phyloP scores from a whole-genome alignment of 2,113 vertebrate species.

The Stictonetta naevosa region DNA sequence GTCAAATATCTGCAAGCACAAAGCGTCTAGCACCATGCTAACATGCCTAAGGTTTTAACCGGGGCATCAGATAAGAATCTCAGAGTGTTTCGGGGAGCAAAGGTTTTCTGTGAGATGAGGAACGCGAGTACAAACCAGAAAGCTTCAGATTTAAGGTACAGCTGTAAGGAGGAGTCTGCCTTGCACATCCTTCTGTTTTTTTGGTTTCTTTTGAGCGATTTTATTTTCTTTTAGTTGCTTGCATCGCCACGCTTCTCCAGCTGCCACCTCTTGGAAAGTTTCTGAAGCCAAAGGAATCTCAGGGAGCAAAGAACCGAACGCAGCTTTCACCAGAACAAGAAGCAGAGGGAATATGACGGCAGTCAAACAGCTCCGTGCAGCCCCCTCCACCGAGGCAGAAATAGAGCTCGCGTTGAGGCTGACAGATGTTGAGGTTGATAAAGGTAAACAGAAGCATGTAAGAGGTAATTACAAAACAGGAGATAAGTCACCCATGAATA shows the following conservation, averaged over 20 bases:
- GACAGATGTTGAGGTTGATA: constrained; percentile 61
- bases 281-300: background rate
- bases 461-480: constrained; percentile 31
- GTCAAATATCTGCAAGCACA: background rate
- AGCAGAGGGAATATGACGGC: background rate
- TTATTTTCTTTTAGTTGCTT: background rate
- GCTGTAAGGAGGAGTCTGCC: background rate
- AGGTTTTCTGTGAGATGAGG: background rate
- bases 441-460: constrained; percentile 41
- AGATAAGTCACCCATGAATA: constrained; percentile 36
- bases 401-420: constrained; percentile 13
- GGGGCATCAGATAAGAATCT: background rate
- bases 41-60: background rate
- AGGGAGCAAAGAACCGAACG: background rate
- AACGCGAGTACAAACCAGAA: background rate
- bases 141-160: background rate
- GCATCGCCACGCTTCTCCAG: background rate
- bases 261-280: background rate
- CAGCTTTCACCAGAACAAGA: background rate
- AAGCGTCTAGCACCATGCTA: background rate
- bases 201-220: background rate
- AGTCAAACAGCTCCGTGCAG: background rate
- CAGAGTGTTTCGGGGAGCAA: background rate
- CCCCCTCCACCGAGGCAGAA: constrained; percentile 25
- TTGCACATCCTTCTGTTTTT: background rate